These are phyloP conservation scores for Listrodromus nycthemerus DNA, from an alignment of 2,888 invertebrate species.

Conservation along the genomic window DNA sequence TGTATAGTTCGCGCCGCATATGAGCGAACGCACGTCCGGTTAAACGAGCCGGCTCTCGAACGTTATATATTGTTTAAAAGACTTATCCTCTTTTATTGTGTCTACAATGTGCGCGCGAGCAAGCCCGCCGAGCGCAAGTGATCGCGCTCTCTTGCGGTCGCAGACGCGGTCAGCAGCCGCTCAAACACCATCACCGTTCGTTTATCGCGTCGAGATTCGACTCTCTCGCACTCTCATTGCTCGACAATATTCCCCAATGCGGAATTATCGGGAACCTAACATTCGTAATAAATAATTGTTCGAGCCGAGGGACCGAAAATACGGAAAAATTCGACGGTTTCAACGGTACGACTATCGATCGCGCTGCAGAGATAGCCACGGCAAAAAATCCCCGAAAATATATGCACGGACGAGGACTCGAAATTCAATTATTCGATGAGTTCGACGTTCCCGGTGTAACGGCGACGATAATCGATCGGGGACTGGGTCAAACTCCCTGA, in stretches of 20 bases:
- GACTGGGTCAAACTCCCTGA: background rate
- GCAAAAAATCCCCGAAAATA: background rate
- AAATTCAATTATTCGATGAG: background rate
- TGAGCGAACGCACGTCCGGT: conserved; percentile 75
- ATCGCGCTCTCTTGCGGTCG: conserved; percentile 73
- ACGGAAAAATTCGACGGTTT: background rate
- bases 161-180: conserved; percentile 74
- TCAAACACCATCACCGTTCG: background rate
- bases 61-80: conserved; percentile 78
- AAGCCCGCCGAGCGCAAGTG: conserved; percentile 21
- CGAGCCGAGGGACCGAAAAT: background rate
- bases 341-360: background rate
- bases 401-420: background rate
- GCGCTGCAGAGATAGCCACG: background rate
- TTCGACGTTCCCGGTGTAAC: background rate
- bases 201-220: background rate
- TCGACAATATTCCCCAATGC: background rate
- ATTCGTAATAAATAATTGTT: background rate
- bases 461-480: background rate
- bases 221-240: background rate
- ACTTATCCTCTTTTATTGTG: conserved; percentile 78
- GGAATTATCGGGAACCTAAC: background rate
- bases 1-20: conserved; percentile 54
- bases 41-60: conserved; percentile 71
- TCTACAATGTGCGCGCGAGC: conserved; percentile 73